Base-by-base conservation (phyloP, 2,888 invertebrate genomes). In the Lathronympha strigana region DNA sequence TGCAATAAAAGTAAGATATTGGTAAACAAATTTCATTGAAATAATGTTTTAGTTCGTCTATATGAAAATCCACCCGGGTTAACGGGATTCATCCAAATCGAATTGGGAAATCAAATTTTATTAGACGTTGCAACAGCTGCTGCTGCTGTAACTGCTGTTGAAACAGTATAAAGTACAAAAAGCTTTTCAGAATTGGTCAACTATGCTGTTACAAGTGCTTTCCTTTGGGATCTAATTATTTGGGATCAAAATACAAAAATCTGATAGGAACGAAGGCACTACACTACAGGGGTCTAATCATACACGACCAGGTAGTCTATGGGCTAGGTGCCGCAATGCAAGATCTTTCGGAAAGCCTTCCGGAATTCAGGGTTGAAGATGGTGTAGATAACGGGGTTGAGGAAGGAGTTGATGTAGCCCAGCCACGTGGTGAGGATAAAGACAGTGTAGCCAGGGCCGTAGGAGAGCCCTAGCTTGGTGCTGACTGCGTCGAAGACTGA, bases 331-430 rank as follows among this genome's bases (percentile, higher is more conserved):
- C 94, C 94, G 76, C 96, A 93, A 69, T 93, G 93, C 89, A 98
- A 95, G 71, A 99, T 94, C 90, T 97, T 98, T 83, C 98, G 96
- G 93, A 99, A 99, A 63, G 99, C 99, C 93, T 98, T 98, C 73
- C 99, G 94, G 92, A 99, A 99, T 88, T 99, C 99, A 1, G 98
- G 97, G 92, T 99, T 99, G 90, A 98, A 97, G 82, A 97, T 97
- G 69, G 97, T 98, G 86, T 98, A 98, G 81, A 98, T 98, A 74
- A 98, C 96, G 5, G 98, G 98, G 92, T 97, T 97, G 67, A 97
- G 96, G 84, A 97, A 97, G 80, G 96, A 96, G 91, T 98, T 99
- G 94, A 99, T 98, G 92, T 99, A 99, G 61, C 99, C 99, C 69
- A 99, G 93, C 99, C 99, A 99, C 31, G 98, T 98, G 73, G 98